Evolutionary conservation across 2,797 vertebrate species (phyloP).

Genomic region (Catharus ustulatus): DNA sequence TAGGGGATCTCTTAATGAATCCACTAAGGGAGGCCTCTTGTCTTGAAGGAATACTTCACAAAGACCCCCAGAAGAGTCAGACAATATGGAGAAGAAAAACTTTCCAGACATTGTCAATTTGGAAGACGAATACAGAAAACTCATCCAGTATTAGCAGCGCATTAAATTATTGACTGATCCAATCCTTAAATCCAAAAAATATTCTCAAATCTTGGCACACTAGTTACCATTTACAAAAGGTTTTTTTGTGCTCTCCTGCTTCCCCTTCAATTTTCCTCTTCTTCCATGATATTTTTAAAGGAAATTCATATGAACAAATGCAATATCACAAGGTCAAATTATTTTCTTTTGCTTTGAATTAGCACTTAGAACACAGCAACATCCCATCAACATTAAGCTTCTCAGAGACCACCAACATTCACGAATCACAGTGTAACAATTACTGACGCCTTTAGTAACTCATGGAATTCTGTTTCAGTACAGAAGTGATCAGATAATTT

Average conservation of each 20-base stretch:
- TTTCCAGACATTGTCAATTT: neutral
- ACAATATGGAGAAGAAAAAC: neutral
- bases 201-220: neutral
- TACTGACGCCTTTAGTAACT: neutral
- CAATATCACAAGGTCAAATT: neutral
- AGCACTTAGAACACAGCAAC: neutral
- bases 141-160: neutral
- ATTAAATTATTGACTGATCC: neutral
- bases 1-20: conserved; percentile 50
- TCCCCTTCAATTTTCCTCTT: neutral
- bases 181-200: neutral
- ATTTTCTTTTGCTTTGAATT: neutral
- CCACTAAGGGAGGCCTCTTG: conserved; percentile 8
- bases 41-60: conserved; percentile 32
- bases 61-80: neutral
- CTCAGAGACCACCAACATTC: neutral
- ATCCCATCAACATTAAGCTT: neutral
- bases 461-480: neutral
- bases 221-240: neutral
- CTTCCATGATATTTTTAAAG: neutral
- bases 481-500: neutral
- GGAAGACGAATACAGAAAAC: neutral
- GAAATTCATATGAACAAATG: neutral
- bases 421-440: neutral
- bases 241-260: neutral